A percentile compares a stretch with the other conserved stretches of the same genome.
These are phyloP conservation scores for Lymantria monacha DNA, from an alignment of 2,888 invertebrate genomes.

Conservation along the genomic window DNA sequence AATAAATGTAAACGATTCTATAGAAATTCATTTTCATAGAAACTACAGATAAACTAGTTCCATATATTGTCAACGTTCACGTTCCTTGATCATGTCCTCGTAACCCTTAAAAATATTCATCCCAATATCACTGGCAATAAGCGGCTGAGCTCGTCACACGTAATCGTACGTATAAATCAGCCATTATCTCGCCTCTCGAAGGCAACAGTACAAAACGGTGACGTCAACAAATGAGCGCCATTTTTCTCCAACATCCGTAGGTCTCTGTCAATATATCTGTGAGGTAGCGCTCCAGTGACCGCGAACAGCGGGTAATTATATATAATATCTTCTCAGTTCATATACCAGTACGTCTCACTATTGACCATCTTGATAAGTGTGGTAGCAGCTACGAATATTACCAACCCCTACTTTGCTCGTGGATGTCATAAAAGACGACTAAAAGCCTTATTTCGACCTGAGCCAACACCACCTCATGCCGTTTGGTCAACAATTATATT, in stretches of 20 bases:
- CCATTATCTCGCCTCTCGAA: slow-evolving; percentile 79
- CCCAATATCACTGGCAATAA: slow-evolving; percentile 36
- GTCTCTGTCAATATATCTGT: slow-evolving; percentile 79
- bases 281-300: slow-evolving; percentile 23
- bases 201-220: slow-evolving; percentile 78
- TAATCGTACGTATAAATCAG: slow-evolving; percentile 76
- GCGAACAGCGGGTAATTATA: slow-evolving; percentile 10
- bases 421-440: no score
- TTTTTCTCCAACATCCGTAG: slow-evolving; percentile 78
- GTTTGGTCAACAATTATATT: no score
- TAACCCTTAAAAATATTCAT: slow-evolving; percentile 29
- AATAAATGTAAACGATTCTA: no score
- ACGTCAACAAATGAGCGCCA: slow-evolving; percentile 79
- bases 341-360: no score
- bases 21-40: no score
- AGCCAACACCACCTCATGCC: no score
- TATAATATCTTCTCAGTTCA: not conserved
- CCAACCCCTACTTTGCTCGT: no score
- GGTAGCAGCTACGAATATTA: no score
- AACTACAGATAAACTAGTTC: no score
- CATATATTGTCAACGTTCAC: no score
- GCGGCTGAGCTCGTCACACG: slow-evolving; percentile 51
- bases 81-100: not conserved
- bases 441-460: no score
- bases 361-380: no score